Evolutionary conservation across 2,888 invertebrate genomes (phyloP).

Genomic region (Acrobasis consociella): DNA sequence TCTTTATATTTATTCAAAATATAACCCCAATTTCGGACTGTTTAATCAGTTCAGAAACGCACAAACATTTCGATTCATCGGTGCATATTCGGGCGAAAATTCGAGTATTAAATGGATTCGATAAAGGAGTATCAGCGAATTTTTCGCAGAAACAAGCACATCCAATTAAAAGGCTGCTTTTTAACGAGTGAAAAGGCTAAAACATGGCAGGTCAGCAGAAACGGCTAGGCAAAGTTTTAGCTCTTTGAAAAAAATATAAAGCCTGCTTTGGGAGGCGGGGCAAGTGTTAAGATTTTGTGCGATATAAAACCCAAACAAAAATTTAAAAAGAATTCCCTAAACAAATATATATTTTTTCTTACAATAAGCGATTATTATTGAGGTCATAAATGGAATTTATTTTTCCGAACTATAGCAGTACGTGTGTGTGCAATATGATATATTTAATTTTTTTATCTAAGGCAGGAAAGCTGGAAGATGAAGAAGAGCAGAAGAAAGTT

Average conservation of each 20-base stretch:
- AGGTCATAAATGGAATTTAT: too few relatives aligned
- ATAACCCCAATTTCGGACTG: constrained; percentile 1
- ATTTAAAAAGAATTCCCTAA: too few relatives aligned
- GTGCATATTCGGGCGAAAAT: constrained; percentile 24
- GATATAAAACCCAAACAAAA: too few relatives aligned
- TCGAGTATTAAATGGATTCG: constrained; percentile 28
- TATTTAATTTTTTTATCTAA: too few relatives aligned
- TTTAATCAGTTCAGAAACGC: constrained; percentile 14
- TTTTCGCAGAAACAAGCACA: constrained; percentile 57
- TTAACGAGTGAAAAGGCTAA: constrained; percentile 47
- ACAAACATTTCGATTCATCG: constrained; percentile 10
- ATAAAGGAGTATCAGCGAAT: constrained; percentile 53
- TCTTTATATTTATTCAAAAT: neutral
- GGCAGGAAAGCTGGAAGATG: too few relatives aligned
- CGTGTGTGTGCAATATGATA: too few relatives aligned
- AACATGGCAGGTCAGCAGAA: constrained; percentile 47
- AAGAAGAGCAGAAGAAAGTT: too few relatives aligned
- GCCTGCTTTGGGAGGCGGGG: constrained; percentile 46
- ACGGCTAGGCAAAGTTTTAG: constrained; percentile 48
- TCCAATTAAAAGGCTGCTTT: constrained; percentile 60
- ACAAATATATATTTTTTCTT: too few relatives aligned
- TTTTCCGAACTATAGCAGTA: too few relatives aligned
- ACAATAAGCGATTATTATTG: too few relatives aligned
- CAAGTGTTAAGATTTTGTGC: constrained; percentile 31
- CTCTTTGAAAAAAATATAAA: constrained; percentile 58